A percentile compares a stretch with the other conserved stretches of the same genome.
These are phyloP conservation scores for Mercenaria mercenaria DNA, from an alignment of 1,140 invertebrate genomes.

Conservation along the genomic window DNA sequence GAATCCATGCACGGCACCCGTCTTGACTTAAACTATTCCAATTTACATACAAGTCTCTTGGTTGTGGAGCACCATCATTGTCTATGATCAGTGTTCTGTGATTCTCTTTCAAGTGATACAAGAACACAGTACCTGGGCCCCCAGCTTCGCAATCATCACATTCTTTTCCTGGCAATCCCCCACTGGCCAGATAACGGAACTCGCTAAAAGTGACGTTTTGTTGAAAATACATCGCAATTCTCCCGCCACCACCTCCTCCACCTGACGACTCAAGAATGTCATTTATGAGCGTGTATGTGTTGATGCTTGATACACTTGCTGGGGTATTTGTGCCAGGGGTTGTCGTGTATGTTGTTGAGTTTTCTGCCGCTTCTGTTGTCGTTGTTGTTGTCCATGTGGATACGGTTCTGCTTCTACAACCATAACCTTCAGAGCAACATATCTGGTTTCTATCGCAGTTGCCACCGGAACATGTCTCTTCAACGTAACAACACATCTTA, in stretches of 20 bases:
- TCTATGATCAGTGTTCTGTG: conserved; percentile 80
- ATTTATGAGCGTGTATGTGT: not conserved
- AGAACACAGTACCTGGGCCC: conserved; percentile 77
- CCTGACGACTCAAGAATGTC: conserved; percentile 4
- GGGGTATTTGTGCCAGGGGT: not conserved
- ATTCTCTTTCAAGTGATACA: conserved; percentile 74
- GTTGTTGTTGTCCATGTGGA: not conserved
- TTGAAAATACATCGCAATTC: conserved; percentile 77
- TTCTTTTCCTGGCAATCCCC: conserved; percentile 67
- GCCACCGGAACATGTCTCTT: not conserved
- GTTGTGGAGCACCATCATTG: conserved; percentile 73
- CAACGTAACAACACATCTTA: conserved; percentile 17
- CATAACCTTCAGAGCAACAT: conserved; percentile 1
- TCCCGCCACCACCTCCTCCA: conserved; percentile 78
- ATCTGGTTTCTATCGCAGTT: not conserved
- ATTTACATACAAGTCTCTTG: conserved; percentile 73
- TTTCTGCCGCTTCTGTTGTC: not conserved
- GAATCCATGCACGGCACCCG: conserved; percentile 78
- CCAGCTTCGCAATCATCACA: conserved; percentile 73
- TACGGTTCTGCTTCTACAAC: not conserved
- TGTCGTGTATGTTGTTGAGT: not conserved
- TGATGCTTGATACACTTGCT: not conserved
- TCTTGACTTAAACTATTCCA: conserved; percentile 73
- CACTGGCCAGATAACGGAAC: conserved; percentile 77
- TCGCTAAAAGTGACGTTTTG: conserved; percentile 78